phyloP scores from a whole-genome alignment of 2,888 invertebrate genomes.

The Nineta flava region DNA sequence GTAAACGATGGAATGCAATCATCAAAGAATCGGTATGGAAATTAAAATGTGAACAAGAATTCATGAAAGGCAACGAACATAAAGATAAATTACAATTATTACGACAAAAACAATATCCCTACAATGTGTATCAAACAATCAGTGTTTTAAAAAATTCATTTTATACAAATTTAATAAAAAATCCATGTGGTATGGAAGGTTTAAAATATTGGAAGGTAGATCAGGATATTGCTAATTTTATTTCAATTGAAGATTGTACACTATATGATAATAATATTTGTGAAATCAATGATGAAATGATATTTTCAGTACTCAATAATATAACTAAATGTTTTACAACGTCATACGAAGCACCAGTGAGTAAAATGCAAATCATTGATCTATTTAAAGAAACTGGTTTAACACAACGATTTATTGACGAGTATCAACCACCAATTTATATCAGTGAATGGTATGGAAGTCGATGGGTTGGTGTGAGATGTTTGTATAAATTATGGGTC shows the following conservation, averaged over 20 bases:
- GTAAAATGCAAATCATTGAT: conserved; percentile 31
- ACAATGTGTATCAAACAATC: not conserved
- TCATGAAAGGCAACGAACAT: not conserved
- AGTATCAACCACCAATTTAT: conserved; percentile 32
- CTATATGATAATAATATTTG: conserved; percentile 22
- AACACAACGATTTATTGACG: conserved; percentile 27
- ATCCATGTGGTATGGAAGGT: conserved; percentile 22
- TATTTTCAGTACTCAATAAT: conserved; percentile 22
- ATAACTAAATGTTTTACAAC: conserved; percentile 34
- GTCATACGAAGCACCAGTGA: conserved; percentile 28
- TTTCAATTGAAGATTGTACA: conserved; percentile 33
- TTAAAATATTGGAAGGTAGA: conserved; percentile 28
- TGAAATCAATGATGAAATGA: conserved; percentile 22
- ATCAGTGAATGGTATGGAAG: conserved; percentile 32
- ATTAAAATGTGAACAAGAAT: not conserved
- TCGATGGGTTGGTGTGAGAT: conserved; percentile 29
- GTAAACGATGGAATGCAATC: not conserved
- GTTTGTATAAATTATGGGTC: conserved; percentile 23
- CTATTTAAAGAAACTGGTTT: conserved; percentile 21
- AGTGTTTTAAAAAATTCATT: not conserved
- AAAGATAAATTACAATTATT: not conserved
- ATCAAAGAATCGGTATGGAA: not conserved
- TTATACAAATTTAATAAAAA: not conserved
- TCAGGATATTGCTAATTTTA: conserved; percentile 27
- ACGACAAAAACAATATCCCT: no score